A percentile compares a stretch with the other conserved stretches of the same genome.
Evolutionary conservation across 2,113 vertebrate species (phyloP).

Genomic region (Salminus brasiliensis): DNA sequence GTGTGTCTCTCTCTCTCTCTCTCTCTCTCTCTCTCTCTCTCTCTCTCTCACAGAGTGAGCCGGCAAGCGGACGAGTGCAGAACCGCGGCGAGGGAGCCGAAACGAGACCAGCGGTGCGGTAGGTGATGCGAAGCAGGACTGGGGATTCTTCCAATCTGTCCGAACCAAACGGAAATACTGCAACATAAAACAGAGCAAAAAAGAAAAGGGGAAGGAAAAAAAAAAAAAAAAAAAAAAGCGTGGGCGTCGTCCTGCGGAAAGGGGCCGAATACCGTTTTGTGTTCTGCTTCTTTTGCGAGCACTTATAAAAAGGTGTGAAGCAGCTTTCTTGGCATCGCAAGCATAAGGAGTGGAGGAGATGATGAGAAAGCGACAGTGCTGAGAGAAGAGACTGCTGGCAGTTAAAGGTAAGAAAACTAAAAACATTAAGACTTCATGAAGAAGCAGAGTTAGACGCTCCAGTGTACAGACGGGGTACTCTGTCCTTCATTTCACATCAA

Average conservation of each 20-base stretch:
- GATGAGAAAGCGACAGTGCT: not conserved
- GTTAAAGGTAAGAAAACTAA: conserved; percentile 23
- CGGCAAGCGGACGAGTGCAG: conserved; percentile 42
- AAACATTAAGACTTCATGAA: too few relatives aligned
- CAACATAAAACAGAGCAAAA: conserved; percentile 41
- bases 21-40: too few relatives aligned
- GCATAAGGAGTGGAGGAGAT: not conserved
- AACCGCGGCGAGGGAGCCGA: conserved; percentile 53
- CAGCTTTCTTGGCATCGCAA: not conserved
- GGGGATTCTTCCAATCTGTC: conserved; percentile 62
- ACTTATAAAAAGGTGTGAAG: conserved; percentile 51
- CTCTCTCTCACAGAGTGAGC: conserved; percentile 46
- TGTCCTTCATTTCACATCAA: not conserved
- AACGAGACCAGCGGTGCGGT: conserved; percentile 43
- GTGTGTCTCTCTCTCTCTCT: too few relatives aligned
- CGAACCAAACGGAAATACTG: conserved; percentile 57
- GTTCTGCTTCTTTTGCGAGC: conserved; percentile 26
- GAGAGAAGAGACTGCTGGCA: not conserved
- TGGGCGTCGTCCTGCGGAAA: conserved; percentile 41
- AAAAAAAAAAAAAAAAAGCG: too few relatives aligned
- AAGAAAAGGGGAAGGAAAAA: conserved; percentile 50
- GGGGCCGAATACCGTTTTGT: conserved; percentile 36
- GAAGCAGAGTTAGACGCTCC: not conserved
- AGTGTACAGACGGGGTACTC: too few relatives aligned
- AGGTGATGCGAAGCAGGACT: conserved; percentile 64